Percentiles rank a stretch among this genome's conserved stretches.
These are phyloP conservation scores for Meandrusa payeni DNA, from an alignment of 2,888 invertebrate species.

Conservation along the genomic window DNA sequence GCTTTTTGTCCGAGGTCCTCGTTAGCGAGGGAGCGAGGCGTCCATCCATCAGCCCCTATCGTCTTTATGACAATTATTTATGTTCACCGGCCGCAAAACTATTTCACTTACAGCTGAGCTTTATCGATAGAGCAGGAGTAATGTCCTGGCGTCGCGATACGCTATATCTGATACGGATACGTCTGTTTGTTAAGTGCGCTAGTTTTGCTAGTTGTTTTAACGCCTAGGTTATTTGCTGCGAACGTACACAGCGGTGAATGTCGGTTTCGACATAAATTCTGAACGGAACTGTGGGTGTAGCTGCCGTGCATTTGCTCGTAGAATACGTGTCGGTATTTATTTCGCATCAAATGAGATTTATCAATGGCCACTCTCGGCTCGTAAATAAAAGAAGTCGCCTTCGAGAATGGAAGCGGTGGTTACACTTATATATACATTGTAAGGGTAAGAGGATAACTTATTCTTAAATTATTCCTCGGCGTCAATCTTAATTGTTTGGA, in stretches of 20 bases:
- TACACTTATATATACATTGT: too few species aligned
- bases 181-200: constrained; percentile 79
- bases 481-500: too few species aligned
- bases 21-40: constrained; percentile 51
- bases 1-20: constrained; percentile 55
- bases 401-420: too few species aligned
- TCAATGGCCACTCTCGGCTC: constrained; percentile 45
- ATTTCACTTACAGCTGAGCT: constrained; percentile 79
- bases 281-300: constrained; percentile 76
- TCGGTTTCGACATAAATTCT: constrained; percentile 77
- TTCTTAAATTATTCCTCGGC: too few species aligned
- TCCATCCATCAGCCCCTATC: constrained; percentile 75
- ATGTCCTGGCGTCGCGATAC: constrained; percentile 74
- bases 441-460: too few species aligned
- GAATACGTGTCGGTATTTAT: constrained; percentile 61
- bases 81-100: constrained; percentile 72
- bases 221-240: constrained; percentile 76
- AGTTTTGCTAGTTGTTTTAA: constrained; percentile 76
- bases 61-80: constrained; percentile 79
- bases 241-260: constrained; percentile 71
- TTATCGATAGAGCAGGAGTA: constrained; percentile 78
- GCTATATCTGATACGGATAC: constrained; percentile 77
- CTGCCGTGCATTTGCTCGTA: constrained; percentile 63
- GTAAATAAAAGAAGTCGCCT: constrained; percentile 40
- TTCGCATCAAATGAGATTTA: constrained; percentile 61